phyloP scores from a whole-genome alignment of 2,113 vertebrate genomes.

The Pangasianodon hypophthalmus region DNA sequence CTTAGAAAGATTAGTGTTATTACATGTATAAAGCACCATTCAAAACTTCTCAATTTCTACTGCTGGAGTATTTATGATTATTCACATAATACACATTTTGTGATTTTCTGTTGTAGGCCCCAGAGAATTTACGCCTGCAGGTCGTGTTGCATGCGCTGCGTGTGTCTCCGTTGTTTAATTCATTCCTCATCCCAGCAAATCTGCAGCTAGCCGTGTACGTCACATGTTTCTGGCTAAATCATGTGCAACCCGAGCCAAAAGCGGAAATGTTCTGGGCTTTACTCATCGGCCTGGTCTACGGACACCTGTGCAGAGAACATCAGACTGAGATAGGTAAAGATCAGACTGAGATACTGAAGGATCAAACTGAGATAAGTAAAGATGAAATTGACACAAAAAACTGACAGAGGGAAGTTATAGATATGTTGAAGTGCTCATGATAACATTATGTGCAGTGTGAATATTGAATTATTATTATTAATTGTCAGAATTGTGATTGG shows the following conservation, averaged over 20 bases:
- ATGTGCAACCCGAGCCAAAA: conserved; percentile 66
- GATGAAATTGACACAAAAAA: background rate
- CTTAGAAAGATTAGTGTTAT: no score
- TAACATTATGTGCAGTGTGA: no score
- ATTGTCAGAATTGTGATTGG: background rate
- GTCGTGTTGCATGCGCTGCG: conserved; percentile 77
- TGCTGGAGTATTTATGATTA: background rate
- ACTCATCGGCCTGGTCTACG: conserved; percentile 74
- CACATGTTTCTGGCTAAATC: conserved; percentile 78
- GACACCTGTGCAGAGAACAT: conserved; percentile 61
- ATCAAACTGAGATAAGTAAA: background rate
- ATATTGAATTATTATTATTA: no score
- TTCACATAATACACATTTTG: background rate
- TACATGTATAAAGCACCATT: background rate
- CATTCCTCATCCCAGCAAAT: conserved; percentile 59
- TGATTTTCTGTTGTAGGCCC: conserved; percentile 62
- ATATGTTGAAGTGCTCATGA: no score
- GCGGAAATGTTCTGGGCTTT: conserved; percentile 76
- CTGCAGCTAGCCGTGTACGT: conserved; percentile 74
- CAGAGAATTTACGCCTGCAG: conserved; percentile 53
- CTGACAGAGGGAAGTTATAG: no score
- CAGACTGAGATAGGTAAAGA: conserved; percentile 59
- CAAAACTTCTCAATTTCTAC: background rate
- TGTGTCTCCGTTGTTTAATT: conserved; percentile 64
- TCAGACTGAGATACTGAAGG: background rate